Conservation (phyloP, 2,888 invertebrate genomes). For the Luperina testacea region DNA sequence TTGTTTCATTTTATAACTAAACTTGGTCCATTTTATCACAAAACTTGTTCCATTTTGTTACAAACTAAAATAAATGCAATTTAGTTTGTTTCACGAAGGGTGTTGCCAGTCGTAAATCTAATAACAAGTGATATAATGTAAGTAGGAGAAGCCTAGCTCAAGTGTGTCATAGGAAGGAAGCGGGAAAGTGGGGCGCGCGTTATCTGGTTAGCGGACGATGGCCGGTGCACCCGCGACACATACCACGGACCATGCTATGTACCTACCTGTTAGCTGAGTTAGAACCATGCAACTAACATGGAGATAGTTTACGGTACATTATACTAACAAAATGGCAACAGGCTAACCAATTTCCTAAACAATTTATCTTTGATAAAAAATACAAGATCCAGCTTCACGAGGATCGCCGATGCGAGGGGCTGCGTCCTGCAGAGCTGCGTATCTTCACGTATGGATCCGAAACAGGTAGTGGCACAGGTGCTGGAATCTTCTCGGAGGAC, state of each 20-base stretch:
- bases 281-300: conserved; percentile 17
- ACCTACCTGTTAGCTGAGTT: conserved; percentile 38
- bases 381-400: too few relatives aligned
- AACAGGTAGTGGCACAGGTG: too few relatives aligned
- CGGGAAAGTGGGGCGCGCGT: conserved; percentile 82
- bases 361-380: too few relatives aligned
- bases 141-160: conserved; percentile 62
- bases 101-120: conserved; percentile 53
- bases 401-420: too few relatives aligned
- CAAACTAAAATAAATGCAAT: conserved; percentile 6
- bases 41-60: neutral
- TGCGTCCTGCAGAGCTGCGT: too few relatives aligned
- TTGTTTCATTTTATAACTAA: too few relatives aligned
- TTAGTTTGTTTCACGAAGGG: neutral
- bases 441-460: too few relatives aligned
- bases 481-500: too few relatives aligned
- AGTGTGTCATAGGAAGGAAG: conserved; percentile 83
- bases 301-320: conserved; percentile 25
- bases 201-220: conserved; percentile 83
- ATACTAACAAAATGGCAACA: conserved; percentile 2
- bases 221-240: conserved; percentile 72
- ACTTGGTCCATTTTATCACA: neutral
- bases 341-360: neutral
- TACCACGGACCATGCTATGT: conserved; percentile 14
- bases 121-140: conserved; percentile 58